These are phyloP conservation scores for Drosophila erecta DNA, from an alignment of 1,140 invertebrate genomes.

Conservation along the genomic window DNA sequence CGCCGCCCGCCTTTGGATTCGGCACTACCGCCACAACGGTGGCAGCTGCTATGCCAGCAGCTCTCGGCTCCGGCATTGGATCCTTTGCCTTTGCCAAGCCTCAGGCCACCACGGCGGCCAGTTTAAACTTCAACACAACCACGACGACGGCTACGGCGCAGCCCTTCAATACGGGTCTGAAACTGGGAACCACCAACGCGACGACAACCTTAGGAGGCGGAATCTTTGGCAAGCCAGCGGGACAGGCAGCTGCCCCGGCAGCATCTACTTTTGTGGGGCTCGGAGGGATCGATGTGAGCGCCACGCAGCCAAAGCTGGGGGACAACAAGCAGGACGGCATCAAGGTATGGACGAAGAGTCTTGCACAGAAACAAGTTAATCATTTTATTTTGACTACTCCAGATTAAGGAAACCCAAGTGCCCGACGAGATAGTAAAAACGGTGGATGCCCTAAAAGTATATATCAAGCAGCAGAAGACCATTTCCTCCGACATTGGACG, in stretches of 20 bases:
- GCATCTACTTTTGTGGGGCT: conserved; percentile 85
- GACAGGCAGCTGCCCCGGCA: conserved; percentile 51
- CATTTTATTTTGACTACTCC: neutral
- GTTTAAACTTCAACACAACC: conserved; percentile 72
- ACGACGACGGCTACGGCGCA: conserved; percentile 66
- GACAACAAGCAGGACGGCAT: conserved; percentile 87
- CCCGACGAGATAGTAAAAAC: conserved; percentile 89
- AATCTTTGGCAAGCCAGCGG: conserved; percentile 81
- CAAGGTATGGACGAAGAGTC: conserved; percentile 44
- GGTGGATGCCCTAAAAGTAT: conserved; percentile 89
- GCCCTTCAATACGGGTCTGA: conserved; percentile 47
- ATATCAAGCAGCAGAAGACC: conserved; percentile 93
- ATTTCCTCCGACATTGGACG: conserved; percentile 93
- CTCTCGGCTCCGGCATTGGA: conserved; percentile 42
- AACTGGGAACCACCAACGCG: conserved; percentile 42
- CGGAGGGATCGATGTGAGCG: conserved; percentile 88
- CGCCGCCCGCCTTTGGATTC: conserved; percentile 54
- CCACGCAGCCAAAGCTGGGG: conserved; percentile 86
- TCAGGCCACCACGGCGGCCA: conserved; percentile 64
- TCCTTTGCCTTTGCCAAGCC: conserved; percentile 69
- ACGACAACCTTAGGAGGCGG: conserved; percentile 32
- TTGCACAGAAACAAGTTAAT: accelerated
- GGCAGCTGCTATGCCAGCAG: conserved; percentile 37
- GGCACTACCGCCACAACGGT: conserved; percentile 53
- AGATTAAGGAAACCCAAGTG: conserved; percentile 89